Conservation (phyloP, 2,797 vertebrate genomes). For the Danio tinwini region DNA sequence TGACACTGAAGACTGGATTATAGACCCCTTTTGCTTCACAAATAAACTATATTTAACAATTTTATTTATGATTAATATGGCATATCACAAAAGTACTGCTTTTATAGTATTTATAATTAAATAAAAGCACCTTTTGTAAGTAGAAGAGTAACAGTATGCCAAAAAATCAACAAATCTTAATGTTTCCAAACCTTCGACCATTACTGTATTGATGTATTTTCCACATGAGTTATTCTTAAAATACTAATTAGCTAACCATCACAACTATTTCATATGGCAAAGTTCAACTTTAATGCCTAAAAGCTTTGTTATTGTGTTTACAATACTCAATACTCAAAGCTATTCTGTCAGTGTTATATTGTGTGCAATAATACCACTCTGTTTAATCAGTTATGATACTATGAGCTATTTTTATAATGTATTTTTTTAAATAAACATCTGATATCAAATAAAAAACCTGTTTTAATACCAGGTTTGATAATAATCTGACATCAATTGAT, state of each 20-base stretch:
- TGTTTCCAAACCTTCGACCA: neutral
- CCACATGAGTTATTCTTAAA: neutral
- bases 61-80: no score
- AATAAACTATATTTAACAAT: no score
- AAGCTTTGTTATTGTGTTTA: neutral
- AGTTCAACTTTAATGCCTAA: neutral
- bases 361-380: conserved; percentile 9
- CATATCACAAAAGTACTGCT: no score
- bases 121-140: no score
- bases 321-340: conserved; percentile 2
- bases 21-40: no score
- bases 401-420: neutral
- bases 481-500: neutral
- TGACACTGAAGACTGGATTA: no score
- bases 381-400: neutral
- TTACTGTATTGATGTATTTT: neutral
- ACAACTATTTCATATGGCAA: neutral
- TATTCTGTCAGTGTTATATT: conserved; percentile 24
- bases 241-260: neutral
- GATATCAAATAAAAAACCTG: neutral
- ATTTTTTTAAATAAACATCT: neutral
- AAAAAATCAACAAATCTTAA: no score
- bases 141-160: no score
- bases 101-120: no score
- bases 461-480: neutral